Percentiles rank a stretch among this genome's conserved stretches.
phyloP scores from a whole-genome alignment of 1,140 invertebrate species.

The Halesus radiatus region DNA sequence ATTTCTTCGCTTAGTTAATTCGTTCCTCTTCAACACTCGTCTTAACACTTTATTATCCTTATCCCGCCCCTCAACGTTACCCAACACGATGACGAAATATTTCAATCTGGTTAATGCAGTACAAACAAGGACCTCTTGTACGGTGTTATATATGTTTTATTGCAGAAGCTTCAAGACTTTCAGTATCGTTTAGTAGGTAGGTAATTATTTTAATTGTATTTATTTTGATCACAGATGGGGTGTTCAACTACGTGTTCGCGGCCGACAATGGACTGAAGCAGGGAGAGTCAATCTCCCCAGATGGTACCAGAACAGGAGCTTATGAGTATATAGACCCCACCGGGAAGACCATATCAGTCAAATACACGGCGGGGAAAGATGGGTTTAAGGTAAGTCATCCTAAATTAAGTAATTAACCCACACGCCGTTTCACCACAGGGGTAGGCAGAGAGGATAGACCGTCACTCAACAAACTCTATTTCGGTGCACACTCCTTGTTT shows the following conservation, averaged over 20 bases:
- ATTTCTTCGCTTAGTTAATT: too few species aligned
- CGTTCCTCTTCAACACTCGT: not conserved
- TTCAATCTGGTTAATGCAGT: too few species aligned
- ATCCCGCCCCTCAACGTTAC: not conserved
- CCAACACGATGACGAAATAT: too few species aligned
- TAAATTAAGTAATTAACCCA: not conserved
- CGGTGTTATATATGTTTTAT: not conserved
- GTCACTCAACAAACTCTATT: too few species aligned
- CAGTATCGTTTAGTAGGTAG: too few species aligned
- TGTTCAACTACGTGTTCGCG: slow-evolving; percentile 76
- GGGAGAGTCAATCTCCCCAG: slow-evolving; percentile 75
- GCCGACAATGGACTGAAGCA: slow-evolving; percentile 77
- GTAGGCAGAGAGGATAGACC: too few species aligned
- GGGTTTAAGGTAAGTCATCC: slow-evolving; percentile 71
- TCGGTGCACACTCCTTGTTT: too few species aligned
- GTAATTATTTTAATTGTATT: not conserved
- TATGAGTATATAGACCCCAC: slow-evolving; percentile 76
- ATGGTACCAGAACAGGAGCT: slow-evolving; percentile 75
- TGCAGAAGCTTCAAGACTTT: too few species aligned
- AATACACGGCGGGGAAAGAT: slow-evolving; percentile 77
- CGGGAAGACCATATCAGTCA: slow-evolving; percentile 74
- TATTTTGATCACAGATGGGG: slow-evolving; percentile 65
- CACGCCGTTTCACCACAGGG: too few species aligned
- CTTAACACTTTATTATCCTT: too few species aligned
- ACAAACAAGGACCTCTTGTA: too few species aligned